Percentiles rank a stretch among this genome's conserved stretches.
Evolutionary conservation across 1,140 invertebrate genomes (phyloP).

Genomic region (Drosophila pruinosa): DNA sequence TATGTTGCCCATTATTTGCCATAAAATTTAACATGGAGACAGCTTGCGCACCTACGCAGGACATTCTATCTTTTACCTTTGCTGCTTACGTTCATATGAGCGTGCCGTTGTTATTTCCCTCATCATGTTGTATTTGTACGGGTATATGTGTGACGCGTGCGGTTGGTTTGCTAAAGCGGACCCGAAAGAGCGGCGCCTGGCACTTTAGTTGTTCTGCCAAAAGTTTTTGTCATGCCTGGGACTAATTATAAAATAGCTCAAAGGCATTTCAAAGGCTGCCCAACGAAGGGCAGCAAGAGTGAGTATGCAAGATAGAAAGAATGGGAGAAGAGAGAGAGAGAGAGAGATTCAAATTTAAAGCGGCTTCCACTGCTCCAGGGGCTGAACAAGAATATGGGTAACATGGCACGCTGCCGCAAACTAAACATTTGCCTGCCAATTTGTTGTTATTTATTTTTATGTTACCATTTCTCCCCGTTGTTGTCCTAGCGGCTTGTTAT

Average conservation of each 20-base stretch:
- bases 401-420: constrained; percentile 60
- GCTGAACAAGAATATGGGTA: neutral
- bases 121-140: constrained; percentile 11
- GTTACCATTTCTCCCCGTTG: constrained; percentile 12
- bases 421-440: constrained; percentile 79
- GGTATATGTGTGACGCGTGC: constrained; percentile 58
- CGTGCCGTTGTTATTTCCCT: constrained; percentile 38
- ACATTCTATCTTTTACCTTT: constrained; percentile 15
- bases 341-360: constrained; percentile 57
- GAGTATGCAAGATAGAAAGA: constrained; percentile 30
- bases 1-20: constrained; percentile 75
- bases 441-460: constrained; percentile 82
- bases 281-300: neutral
- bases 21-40: constrained; percentile 65
- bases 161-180: constrained; percentile 63
- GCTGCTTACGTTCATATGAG: constrained; percentile 8
- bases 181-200: constrained; percentile 42
- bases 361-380: constrained; percentile 17
- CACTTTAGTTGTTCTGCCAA: constrained; percentile 77
- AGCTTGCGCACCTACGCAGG: constrained; percentile 28
- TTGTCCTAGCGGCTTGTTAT: constrained; percentile 64
- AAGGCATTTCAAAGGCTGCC: constrained; percentile 67
- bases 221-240: constrained; percentile 78
- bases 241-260: constrained; percentile 82
- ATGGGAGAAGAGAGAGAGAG: constrained; percentile 21